These are phyloP conservation scores for Acrocephalus scirpaceus DNA, from an alignment of 2,797 vertebrate genomes.

Conservation along the genomic window DNA sequence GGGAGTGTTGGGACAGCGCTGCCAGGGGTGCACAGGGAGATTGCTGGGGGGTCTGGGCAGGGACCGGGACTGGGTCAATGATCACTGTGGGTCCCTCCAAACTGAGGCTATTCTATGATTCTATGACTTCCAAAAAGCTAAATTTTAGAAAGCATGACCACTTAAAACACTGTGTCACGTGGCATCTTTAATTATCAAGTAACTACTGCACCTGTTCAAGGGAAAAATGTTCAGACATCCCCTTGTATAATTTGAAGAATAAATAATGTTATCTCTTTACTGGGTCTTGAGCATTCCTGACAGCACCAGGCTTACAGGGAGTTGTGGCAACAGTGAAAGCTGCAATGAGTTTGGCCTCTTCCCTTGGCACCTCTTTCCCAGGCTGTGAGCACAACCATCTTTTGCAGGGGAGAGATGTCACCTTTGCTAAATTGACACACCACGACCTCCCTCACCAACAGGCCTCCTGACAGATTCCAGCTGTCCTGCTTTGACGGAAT, in stretches of 20 bases:
- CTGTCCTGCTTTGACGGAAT: background rate
- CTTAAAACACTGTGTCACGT: background rate
- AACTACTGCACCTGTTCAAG: background rate
- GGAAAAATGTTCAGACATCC: background rate
- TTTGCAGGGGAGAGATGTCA: background rate
- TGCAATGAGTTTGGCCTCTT: background rate
- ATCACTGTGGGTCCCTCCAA: background rate
- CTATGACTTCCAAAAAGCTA: background rate
- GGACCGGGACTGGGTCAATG: accelerated
- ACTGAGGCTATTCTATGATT: background rate
- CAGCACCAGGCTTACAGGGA: background rate
- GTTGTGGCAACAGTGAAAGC: background rate
- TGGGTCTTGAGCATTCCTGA: background rate
- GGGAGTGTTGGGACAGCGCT: background rate
- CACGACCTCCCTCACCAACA: background rate
- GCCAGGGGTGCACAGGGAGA: background rate
- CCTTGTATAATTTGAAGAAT: background rate
- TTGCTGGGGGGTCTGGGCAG: background rate
- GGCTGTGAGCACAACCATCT: background rate
- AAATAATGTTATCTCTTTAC: background rate
- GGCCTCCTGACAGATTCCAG: background rate
- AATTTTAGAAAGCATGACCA: background rate
- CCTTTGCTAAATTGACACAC: background rate
- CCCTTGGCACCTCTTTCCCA: background rate
- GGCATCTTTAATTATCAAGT: background rate